phyloP scores from a whole-genome alignment of 2,888 invertebrate species.

The Tigriopus californicus region DNA sequence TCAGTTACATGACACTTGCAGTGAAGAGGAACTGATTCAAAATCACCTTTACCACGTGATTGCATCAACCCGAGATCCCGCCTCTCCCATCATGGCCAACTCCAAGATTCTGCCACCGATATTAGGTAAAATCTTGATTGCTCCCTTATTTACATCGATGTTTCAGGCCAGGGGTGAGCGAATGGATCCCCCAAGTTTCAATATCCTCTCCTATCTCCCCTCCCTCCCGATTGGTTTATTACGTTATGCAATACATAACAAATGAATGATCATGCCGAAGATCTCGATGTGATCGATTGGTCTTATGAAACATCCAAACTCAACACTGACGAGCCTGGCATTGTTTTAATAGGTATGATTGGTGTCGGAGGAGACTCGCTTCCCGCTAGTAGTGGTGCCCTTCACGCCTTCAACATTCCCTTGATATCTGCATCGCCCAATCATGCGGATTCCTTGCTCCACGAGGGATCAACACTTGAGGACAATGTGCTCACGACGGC shows the following conservation, averaged over 20 bases:
- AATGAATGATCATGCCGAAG: too few relatives aligned
- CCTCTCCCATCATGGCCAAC: not conserved
- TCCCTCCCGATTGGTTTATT: too few relatives aligned
- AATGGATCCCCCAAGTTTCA: too few relatives aligned
- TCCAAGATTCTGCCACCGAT: too few relatives aligned
- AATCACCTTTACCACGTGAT: constrained; percentile 7
- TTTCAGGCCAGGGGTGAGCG: too few relatives aligned
- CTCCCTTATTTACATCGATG: too few relatives aligned
- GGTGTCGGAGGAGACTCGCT: not conserved
- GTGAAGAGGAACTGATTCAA: constrained; percentile 1
- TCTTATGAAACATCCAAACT: too few relatives aligned
- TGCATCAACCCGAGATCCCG: not conserved
- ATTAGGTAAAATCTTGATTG: too few relatives aligned
- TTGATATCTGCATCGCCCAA: constrained; percentile 3
- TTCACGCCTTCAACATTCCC: constrained; percentile 14
- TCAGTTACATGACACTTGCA: constrained; percentile 6
- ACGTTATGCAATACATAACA: too few relatives aligned
- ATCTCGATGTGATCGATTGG: too few relatives aligned
- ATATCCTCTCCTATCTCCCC: too few relatives aligned
- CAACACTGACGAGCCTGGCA: too few relatives aligned
- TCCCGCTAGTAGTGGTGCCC: not conserved
- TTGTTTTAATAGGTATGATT: constrained; percentile 8
- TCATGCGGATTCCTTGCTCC: not conserved
- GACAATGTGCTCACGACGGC: constrained; percentile 13
- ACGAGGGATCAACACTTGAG: not conserved